These are phyloP conservation scores for Netelia inedita DNA, from an alignment of 2,888 invertebrate species.

Conservation along the genomic window DNA sequence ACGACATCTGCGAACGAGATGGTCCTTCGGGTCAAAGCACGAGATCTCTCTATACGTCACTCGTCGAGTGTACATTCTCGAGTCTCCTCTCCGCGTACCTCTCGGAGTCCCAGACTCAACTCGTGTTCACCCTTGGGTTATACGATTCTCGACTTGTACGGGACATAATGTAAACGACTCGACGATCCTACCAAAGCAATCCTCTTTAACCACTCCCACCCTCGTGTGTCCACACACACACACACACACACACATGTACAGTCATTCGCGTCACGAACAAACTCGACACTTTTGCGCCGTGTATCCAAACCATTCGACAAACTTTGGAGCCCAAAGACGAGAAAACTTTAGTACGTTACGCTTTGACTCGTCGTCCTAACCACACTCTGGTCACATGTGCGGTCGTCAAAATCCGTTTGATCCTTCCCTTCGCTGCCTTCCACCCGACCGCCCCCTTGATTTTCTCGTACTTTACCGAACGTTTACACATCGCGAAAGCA, in stretches of 20 bases:
- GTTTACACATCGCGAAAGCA: neutral
- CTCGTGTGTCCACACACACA: no score
- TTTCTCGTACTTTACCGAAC: neutral
- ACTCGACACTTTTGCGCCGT: conserved; percentile 52
- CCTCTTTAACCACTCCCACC: neutral
- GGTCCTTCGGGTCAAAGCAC: neutral
- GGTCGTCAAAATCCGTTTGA: conserved; percentile 54
- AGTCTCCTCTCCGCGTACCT: neutral
- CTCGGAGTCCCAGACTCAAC: neutral
- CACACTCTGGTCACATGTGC: neutral
- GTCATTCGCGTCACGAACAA: conserved; percentile 37
- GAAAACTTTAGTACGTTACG: conserved; percentile 43
- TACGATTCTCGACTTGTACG: conserved; percentile 36
- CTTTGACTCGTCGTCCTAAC: conserved; percentile 11
- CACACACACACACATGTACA: neutral
- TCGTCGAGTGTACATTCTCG: conserved; percentile 1
- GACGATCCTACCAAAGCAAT: conserved; percentile 52
- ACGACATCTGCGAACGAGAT: conserved; percentile 19
- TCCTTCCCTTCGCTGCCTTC: neutral
- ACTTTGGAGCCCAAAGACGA: conserved; percentile 46
- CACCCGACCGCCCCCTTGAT: neutral
- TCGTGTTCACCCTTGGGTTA: neutral
- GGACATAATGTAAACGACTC: conserved; percentile 56
- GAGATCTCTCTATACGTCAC: neutral
- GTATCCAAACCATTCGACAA: conserved; percentile 29